A percentile compares a stretch with the other conserved stretches of the same genome.
Evolutionary conservation across 2,797 vertebrate species (phyloP).

Genomic region (Aplochiton taeniatus): DNA sequence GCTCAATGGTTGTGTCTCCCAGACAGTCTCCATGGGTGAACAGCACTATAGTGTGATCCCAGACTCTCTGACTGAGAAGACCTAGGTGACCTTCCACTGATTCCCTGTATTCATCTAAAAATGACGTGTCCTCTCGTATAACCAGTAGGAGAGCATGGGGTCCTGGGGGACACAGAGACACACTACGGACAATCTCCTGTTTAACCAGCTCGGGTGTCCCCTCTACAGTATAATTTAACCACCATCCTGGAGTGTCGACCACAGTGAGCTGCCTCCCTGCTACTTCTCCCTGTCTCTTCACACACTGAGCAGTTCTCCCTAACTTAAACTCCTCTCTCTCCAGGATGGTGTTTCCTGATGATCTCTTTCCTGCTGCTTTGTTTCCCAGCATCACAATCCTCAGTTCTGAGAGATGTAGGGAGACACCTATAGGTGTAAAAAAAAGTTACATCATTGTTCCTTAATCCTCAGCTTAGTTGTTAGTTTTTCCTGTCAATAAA

Average conservation of each 20-base stretch:
- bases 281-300: too few relatives aligned
- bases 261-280: not conserved
- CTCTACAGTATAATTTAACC: not conserved
- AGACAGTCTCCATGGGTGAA: not conserved
- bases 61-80: not conserved
- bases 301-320: constrained; percentile 1
- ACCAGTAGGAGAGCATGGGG: not conserved
- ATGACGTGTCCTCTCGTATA: not conserved
- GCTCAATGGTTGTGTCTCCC: not conserved
- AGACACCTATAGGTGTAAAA: too few relatives aligned
- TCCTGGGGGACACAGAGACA: not conserved
- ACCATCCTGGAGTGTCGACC: constrained; percentile 16
- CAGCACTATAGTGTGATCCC: not conserved
- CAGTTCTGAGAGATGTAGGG: not conserved
- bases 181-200: not conserved
- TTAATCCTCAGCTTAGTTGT: too few relatives aligned
- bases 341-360: constrained; percentile 10
- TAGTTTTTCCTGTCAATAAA: too few relatives aligned
- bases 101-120: not conserved
- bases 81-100: not conserved
- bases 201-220: not conserved
- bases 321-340: not conserved
- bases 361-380: not conserved
- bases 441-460: too few relatives aligned
- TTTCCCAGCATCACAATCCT: not conserved